A percentile compares a stretch with the other conserved stretches of the same genome.
phyloP scores from a whole-genome alignment of 1,140 invertebrate species.

The Papilio dardanus region DNA sequence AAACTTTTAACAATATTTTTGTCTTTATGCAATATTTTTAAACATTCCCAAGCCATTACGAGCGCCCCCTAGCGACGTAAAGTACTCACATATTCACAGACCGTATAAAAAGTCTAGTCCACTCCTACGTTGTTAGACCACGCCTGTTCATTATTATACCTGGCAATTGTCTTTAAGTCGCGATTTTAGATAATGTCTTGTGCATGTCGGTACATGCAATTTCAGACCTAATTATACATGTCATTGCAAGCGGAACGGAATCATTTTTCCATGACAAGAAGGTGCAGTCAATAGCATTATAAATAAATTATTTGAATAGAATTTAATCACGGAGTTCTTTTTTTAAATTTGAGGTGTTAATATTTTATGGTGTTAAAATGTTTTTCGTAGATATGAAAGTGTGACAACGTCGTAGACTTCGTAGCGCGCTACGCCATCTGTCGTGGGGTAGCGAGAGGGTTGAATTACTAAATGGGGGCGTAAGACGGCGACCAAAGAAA shows the following conservation, averaged over 20 bases:
- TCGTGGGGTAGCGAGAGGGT: slow-evolving; percentile 66
- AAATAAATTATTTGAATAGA: not conserved
- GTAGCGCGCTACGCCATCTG: slow-evolving; percentile 68
- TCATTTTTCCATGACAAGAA: slow-evolving; percentile 31
- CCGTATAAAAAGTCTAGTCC: slow-evolving; percentile 36
- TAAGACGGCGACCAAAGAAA: slow-evolving; percentile 20
- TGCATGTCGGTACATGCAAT: slow-evolving; percentile 34
- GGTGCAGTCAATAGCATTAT: not conserved
- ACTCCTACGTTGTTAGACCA: slow-evolving; percentile 37
- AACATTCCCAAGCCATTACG: not conserved
- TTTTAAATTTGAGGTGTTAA: not conserved
- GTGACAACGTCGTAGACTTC: slow-evolving; percentile 33
- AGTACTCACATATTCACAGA: slow-evolving; percentile 17
- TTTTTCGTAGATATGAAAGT: not conserved
- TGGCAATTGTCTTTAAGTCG: slow-evolving; percentile 36
- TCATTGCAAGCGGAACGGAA: not conserved
- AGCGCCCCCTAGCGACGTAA: slow-evolving; percentile 13
- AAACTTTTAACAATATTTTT: not conserved
- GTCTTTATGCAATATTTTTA: not conserved
- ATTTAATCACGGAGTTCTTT: slow-evolving; percentile 21
- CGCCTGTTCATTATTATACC: slow-evolving; percentile 37
- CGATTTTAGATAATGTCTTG: slow-evolving; percentile 39
- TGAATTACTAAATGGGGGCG: not conserved
- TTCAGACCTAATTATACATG: slow-evolving; percentile 32
- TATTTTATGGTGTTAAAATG: slow-evolving; percentile 11